Evolutionary conservation across 2,113 vertebrate genomes (phyloP), one percentile per base, ranked within the genome.

Genomic region (Eulacestoma nigropectus): DNA sequence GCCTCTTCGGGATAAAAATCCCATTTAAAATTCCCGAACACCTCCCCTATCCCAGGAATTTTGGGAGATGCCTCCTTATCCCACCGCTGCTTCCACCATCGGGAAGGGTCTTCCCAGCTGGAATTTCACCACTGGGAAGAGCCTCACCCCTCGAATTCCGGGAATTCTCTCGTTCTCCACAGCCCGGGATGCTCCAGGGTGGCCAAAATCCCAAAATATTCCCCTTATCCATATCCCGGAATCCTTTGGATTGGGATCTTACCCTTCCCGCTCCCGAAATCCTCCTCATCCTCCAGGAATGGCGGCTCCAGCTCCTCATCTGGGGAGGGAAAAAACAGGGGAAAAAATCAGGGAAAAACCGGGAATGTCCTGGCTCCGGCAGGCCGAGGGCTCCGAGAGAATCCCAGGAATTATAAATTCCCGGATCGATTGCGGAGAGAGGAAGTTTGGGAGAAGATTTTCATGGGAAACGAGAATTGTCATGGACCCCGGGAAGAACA

Each of bases 281-380:
- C 90, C 22, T 95, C 68, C 3, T 29, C 63, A 5, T 63, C 83
- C 74, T 96, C 93, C 0, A 26, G 78, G 57, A 35, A 26, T 1
- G 47, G 44, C 13, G 55, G 55, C 4, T 84, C 90, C 52, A 11
- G 62, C n/a, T 97, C 98, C 64, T 98, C 98, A 44, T 98, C 98
- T 98, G 82, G 44, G 53, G 50, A 16, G 21, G 17, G 4, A 10
- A n/a, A 52, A 42, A 52, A 52, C 15, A 78, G 84, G 9, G 79
- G 88, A 85, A 81, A 81, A 64, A 6, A 8, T 35, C 74, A 49
- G 52, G 93, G 87, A 90, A 88, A 77, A 52, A 33, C 37, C 1
- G 1, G 2, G 74, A 92, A 76, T 3, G 4, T 3, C 0, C 0
- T 39, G 0, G 20, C 22, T 27, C 16, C 25, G 1, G n/a, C 74